phyloP scores from a whole-genome alignment of 2,113 vertebrate species.

The Ceuthmochares aereus region DNA sequence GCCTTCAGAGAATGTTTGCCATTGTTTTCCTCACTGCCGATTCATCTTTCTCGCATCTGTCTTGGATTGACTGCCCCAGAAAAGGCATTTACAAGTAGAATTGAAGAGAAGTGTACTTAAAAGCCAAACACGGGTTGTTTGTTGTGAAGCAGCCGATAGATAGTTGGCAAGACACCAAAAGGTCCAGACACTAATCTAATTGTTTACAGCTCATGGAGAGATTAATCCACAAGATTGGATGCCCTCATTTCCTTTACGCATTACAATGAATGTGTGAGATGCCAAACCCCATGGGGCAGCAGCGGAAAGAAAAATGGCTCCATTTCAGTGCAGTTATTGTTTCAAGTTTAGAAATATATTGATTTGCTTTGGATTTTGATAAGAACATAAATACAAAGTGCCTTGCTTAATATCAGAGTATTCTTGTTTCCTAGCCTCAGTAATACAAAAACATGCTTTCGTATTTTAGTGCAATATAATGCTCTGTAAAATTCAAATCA shows the following conservation, averaged over 20 bases:
- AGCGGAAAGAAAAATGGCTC: slow-evolving; percentile 27
- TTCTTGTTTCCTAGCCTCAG: background rate
- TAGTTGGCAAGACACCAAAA: slow-evolving; percentile 47
- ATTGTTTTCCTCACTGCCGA: background rate
- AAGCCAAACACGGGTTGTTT: slow-evolving; percentile 27
- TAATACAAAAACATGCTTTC: background rate
- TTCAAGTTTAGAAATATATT: slow-evolving; percentile 24
- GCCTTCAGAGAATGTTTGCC: slow-evolving; percentile 24
- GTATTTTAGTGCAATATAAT: background rate
- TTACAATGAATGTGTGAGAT: slow-evolving; percentile 59
- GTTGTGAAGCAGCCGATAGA: slow-evolving; percentile 50
- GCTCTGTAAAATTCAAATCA: background rate
- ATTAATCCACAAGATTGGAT: slow-evolving; percentile 64
- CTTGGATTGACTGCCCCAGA: slow-evolving; percentile 37
- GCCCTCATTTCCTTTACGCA: slow-evolving; percentile 51
- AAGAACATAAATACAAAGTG: slow-evolving; percentile 16
- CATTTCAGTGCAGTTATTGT: slow-evolving; percentile 37
- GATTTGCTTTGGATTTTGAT: slow-evolving; percentile 49
- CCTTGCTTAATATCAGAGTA: background rate
- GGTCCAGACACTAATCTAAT: slow-evolving; percentile 66
- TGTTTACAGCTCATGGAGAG: slow-evolving; percentile 62
- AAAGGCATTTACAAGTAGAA: slow-evolving; percentile 22
- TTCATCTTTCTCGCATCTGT: slow-evolving; percentile 44
- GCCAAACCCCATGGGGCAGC: slow-evolving; percentile 47
- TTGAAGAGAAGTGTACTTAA: slow-evolving; percentile 14